Base-by-base conservation (phyloP, 2,113 vertebrate species). In the Orcinus orca region DNA sequence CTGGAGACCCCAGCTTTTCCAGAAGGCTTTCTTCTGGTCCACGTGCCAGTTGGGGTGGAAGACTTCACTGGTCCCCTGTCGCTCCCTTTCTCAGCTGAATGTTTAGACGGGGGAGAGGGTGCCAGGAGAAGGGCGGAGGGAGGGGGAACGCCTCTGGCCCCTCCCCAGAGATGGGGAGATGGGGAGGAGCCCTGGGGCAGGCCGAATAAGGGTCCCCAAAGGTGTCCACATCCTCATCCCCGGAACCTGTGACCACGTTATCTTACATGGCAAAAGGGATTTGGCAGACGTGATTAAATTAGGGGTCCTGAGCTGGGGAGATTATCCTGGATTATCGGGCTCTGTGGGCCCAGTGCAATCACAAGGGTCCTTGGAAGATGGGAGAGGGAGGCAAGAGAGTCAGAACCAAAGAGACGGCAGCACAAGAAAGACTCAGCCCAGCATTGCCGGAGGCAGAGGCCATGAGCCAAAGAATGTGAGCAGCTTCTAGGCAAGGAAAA, bases 31-130 rank as follows among this genome's bases (percentile, higher is more conserved):
- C 53, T 53, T 36, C 60, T 3, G 1, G 53, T 21, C 50, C 77
- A 14, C 2, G 0, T 1, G 3, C 9, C 3, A 0, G 9, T 26
- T 15, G 33, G 70, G 41, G 8, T 33, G 10, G 83, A 41, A 53
- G 38, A n/a, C 36, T 8, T 12, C 13, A 2, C 10, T 2, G 10
- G 41, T 1, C 9, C 29, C 29, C 8, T 3, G 13, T 10, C 0
- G 3, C 21, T n/a, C 20, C 65, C 29, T 71, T 44, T 77, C 92
- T 31, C 18, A 70, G 44, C 44, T 5, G 44, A 79, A 36, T n/a
- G 47, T 50, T 47, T 18, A 65, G 55, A 36, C 6, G 7, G 14
- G 2, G 38, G 25, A 11, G 12, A 9, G 55, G 62, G 20, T 15
- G 2, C 20, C 33, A 0, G 41, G 9, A 12, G 50, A 11, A 33